These are phyloP conservation scores for Epinephelus fuscoguttatus DNA, from an alignment of 2,113 vertebrate genomes.

Conservation along the genomic window DNA sequence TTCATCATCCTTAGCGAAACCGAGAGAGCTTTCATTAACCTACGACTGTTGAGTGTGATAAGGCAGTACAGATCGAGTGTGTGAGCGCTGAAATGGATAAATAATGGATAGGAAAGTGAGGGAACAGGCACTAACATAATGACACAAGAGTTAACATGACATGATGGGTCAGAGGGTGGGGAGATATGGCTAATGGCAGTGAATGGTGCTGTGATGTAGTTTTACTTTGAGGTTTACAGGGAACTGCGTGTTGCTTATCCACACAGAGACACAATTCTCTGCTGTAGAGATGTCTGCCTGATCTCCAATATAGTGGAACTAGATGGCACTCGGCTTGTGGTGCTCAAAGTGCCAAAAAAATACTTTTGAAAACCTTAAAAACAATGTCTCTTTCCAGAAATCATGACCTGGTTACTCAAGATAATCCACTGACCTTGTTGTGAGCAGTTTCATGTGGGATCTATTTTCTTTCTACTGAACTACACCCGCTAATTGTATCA, in stretches of 20 bases:
- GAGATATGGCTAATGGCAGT: neutral
- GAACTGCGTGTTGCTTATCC: neutral
- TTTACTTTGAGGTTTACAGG: neutral
- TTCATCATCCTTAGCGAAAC: conserved; percentile 27
- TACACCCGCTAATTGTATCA: too few species aligned
- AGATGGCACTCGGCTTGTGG: too few species aligned
- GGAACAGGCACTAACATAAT: neutral
- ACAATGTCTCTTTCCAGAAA: too few species aligned
- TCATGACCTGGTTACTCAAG: too few species aligned
- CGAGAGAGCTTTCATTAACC: conserved; percentile 34
- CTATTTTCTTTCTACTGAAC: too few species aligned
- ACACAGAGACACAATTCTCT: neutral
- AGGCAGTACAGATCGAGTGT: neutral
- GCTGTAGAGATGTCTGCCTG: too few species aligned
- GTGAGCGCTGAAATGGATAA: conserved; percentile 17
- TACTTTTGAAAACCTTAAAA: too few species aligned
- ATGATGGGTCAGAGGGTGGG: neutral
- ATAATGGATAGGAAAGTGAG: conserved; percentile 1
- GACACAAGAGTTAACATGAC: neutral
- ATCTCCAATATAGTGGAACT: too few species aligned
- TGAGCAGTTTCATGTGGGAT: too few species aligned
- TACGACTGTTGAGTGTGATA: neutral
- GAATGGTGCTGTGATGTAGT: neutral
- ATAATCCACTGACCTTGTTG: too few species aligned
- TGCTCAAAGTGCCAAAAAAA: too few species aligned